Evolutionary conservation across 2,888 invertebrate species (phyloP), one percentile per base, ranked within the genome.

Genomic region (Eugnorisma glareosa): DNA sequence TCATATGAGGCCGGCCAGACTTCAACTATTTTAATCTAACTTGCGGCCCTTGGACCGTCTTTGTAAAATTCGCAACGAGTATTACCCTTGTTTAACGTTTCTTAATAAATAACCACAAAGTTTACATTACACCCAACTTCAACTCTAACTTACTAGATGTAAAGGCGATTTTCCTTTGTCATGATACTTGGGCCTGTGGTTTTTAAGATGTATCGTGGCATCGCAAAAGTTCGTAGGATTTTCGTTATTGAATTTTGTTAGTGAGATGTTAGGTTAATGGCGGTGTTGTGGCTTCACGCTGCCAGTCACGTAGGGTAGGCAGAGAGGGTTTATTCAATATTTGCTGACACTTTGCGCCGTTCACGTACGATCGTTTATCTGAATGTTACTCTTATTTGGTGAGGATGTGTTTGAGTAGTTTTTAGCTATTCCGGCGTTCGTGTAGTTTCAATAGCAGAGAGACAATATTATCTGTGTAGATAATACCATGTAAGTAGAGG

Each of bases 21-120:
- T 91, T 90, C 85, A 95, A 95, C 95, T 94, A 94, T 94, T 95
- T 94, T 95, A 94, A 95, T 95, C 93, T 93, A 94, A 94, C 90
- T 94, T 94, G 90, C 75, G 82, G 87, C 86, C 89, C 92, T 91
- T 91, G 70, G 83, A 78, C 90, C 89, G 85, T 89, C 89, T 92
- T 93, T 92, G 93, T 92, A 92, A 93, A 93, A 93, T 93, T 93
- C 91, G 89, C 89, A 86, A 90, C 88, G 87, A 91, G 89, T 92
- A 85, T 79, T 85, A 81, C 85, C 82, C 86, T 82, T 91, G 91
- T 92, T 93, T 93, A 91, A 89, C 92, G 90, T 92, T 93, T 93
- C 93, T 94, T 94, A 94, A 94, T 94, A 94, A 93, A 92, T 93
- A 92, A 91, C 88, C 83, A 85, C 89, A 88, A 89, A 88, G 73